Base-by-base conservation (phyloP, 1,140 invertebrate genomes). In the Drosophila littoralis region DNA sequence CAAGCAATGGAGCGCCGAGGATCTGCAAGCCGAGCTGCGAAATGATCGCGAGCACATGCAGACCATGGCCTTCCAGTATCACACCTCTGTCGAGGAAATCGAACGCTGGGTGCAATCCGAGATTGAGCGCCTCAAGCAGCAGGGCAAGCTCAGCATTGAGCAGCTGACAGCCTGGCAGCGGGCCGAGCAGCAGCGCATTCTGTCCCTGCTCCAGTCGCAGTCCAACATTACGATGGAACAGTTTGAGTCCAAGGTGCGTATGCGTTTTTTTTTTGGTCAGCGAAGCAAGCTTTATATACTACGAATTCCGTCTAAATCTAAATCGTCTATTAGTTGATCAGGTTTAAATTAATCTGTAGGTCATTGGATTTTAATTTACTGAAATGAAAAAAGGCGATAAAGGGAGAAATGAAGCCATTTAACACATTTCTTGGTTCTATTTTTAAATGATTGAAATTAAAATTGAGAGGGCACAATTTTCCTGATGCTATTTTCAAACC, bases 11-110 rank as follows among this genome's bases (percentile, higher is more conserved):
- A 91, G 83, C 28, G 84, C 88, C 35, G 85, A 88, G 36, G 91
- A 92, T 13, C 50, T 92, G n/a, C 74, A 74, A 15, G 48, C 69
- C 0, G 82, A 77, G n/a, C 46, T 92, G 13, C 73, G 76, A 5
- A 82, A 92, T 12, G 91, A 92, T 78, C 89, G 91, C 2, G 81
- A 91, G 1, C 91, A 92, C 33, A 91, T 92, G 89, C 91, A 92
- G 35, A 92, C 91, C 0, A 91, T 92, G 74, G 91, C 91, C 10
- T 91, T 91, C 77, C 91, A 92, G 46, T 91, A 92, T 45, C 91
- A 92, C 54, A 89, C 86, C 4, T 91, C 89, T 0, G 85, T 92
- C 1, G 91, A 92, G 67, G 91, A 92, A 17, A 92, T 92, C 6
- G 91, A 92, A 32, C 77, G 81, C 6, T 92, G 91, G 91, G 75